These are phyloP conservation scores for Delichon dasypus DNA, from an alignment of 2,797 vertebrate genomes.

Conservation along the genomic window DNA sequence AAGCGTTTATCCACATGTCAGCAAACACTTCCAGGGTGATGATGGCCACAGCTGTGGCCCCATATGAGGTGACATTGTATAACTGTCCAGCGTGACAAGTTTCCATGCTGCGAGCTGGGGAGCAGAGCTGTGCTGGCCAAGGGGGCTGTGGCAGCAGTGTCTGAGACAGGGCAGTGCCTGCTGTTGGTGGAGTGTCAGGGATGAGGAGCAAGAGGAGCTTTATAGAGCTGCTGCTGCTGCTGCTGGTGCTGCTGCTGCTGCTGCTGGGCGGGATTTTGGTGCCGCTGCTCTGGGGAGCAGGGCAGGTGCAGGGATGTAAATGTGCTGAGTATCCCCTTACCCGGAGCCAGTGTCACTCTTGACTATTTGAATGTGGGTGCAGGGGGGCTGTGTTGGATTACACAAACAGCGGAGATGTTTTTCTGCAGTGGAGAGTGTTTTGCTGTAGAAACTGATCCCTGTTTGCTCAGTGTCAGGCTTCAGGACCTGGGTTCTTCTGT, in stretches of 20 bases:
- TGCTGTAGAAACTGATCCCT: background rate
- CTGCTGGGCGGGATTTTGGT: background rate
- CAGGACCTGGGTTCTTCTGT: background rate
- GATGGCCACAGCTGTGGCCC: accelerated
- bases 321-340: background rate
- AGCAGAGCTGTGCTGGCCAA: background rate
- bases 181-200: background rate
- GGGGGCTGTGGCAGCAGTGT: background rate
- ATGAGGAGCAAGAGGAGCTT: background rate
- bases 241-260: background rate
- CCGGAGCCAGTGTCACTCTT: background rate
- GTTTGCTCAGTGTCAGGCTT: background rate
- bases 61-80: background rate
- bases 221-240: background rate
- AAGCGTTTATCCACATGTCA: background rate
- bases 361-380: background rate
- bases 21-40: background rate
- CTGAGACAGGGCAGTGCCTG: background rate
- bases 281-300: background rate
- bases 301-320: background rate
- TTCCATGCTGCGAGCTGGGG: background rate
- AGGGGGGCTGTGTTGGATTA: background rate
- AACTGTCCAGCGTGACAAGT: background rate
- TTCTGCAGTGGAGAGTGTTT: no score
- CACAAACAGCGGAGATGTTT: background rate